Evolutionary conservation across 2,888 invertebrate genomes (phyloP), one percentile per base, ranked within the genome.

Genomic region (Callosobruchus maculatus): DNA sequence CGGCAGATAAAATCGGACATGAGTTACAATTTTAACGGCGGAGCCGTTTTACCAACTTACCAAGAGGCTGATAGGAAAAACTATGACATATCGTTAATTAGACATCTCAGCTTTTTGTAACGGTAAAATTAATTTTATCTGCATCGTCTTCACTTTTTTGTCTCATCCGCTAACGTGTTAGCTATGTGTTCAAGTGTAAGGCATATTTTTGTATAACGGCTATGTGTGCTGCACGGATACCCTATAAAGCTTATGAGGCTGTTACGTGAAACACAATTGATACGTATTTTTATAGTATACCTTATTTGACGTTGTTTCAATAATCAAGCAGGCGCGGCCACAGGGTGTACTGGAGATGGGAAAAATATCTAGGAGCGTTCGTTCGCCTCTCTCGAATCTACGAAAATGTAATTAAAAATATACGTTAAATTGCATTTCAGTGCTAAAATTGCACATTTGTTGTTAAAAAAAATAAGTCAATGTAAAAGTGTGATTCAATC

Each of bases 1-100:
- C 22, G 70, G 70, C 70, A 22, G 70, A 70, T 70, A 70, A 70
- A 22, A 70, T 70, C 70, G 70, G 70, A 70, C 70, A 70, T 26
- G 70, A 70, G 22, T 26, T 26, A 70, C 70, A 70, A 70, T 70
- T 70, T 70, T 70, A 70, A 70, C 49, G 49, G 49, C 49, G 13
- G 18, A 49, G 49, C 13, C 49, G 49, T 49, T 49, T 49, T 18
- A 49, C 49, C 49, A 49, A 49, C 49, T 49, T 49, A 49, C 49
- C 49, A 49, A 49, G 13, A 49, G 49, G 49, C 49, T 49, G 49
- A 49, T 49, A 49, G 49, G 49, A 49, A 49, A 49, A 49, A 49
- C 49, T 49, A 49, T 49, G 49, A 49, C 49, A 49, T 49, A 49
- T 49, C 49, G 49, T 49, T 49, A 49, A 49, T 49, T 49, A 49